These are phyloP conservation scores for Hyla sarda DNA, from an alignment of 2,113 vertebrate genomes.

Conservation along the genomic window DNA sequence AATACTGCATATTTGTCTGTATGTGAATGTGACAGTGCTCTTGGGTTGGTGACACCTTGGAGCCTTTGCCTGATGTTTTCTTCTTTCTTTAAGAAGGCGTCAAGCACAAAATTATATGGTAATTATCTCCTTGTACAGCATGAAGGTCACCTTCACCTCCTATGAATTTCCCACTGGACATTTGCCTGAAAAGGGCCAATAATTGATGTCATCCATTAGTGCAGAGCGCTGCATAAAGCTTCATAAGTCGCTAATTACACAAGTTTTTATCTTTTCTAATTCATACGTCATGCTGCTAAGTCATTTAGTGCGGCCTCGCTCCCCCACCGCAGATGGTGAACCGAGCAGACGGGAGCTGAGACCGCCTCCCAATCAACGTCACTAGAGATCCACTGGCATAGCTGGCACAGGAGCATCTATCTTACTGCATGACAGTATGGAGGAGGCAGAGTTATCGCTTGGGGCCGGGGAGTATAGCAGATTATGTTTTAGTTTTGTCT, in stretches of 20 bases:
- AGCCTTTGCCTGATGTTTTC: background rate
- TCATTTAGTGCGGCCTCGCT: background rate
- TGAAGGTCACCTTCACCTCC: constrained; percentile 39
- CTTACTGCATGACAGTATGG: no score
- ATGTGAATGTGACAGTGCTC: no score
- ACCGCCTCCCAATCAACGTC: background rate
- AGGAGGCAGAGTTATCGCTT: no score
- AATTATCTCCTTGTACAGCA: background rate
- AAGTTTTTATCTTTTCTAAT: background rate
- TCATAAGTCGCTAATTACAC: constrained; percentile 33
- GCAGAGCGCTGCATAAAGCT: background rate
- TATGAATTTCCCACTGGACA: background rate
- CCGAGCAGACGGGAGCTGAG: background rate
- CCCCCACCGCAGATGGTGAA: constrained; percentile 25
- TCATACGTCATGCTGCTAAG: background rate
- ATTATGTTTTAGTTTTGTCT: no score
- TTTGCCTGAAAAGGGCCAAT: background rate
- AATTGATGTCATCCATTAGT: background rate
- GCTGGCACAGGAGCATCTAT: background rate
- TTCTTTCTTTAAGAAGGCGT: background rate
- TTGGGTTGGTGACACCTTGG: background rate
- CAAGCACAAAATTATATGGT: background rate
- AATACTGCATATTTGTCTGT: background rate
- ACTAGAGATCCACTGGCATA: background rate
- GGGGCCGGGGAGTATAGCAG: no score